A percentile compares a stretch with the other conserved stretches of the same genome.
phyloP scores from a whole-genome alignment of 2,888 invertebrate species.

The Trachelus stipa region DNA sequence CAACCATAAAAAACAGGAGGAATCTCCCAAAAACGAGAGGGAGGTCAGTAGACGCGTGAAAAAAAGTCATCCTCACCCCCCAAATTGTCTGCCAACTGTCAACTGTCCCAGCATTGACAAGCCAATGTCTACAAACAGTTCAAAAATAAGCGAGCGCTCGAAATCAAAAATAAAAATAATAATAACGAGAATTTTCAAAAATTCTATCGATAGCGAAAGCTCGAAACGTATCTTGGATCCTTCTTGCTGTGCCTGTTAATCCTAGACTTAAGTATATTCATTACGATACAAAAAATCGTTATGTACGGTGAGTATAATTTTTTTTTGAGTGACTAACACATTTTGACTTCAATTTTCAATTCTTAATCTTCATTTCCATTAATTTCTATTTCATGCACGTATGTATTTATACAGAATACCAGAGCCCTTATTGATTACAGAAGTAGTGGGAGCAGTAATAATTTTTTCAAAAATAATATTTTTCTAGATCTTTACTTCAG shows the following conservation, averaged over 20 bases:
- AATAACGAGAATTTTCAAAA: too few relatives aligned
- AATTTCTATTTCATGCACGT: neutral
- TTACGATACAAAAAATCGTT: conserved; percentile 5
- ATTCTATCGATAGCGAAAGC: neutral
- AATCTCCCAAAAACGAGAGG: conserved; percentile 60
- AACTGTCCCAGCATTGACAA: conserved; percentile 41
- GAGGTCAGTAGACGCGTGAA: conserved; percentile 62
- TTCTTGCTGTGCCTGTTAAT: conserved; percentile 27
- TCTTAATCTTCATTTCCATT: neutral
- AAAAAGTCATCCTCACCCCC: conserved; percentile 24
- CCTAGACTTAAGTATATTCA: conserved; percentile 19
- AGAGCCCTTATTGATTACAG: too few relatives aligned
- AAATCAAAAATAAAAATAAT: conserved; percentile 5
- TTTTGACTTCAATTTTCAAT: conserved; percentile 18
- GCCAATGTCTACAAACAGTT: conserved; percentile 64
- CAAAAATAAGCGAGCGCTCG: conserved; percentile 24
- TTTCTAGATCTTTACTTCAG: conserved; percentile 10
- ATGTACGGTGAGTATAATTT: conserved; percentile 30
- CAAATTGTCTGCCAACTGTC: conserved; percentile 39
- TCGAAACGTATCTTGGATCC: conserved; percentile 12
- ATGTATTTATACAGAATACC: neutral
- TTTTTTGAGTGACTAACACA: conserved; percentile 14
- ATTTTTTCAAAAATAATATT: neutral
- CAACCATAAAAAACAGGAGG: conserved; percentile 36
- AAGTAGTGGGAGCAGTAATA: too few relatives aligned